phyloP scores from a whole-genome alignment of 2,888 invertebrate species.

The Drosophila siamana region DNA sequence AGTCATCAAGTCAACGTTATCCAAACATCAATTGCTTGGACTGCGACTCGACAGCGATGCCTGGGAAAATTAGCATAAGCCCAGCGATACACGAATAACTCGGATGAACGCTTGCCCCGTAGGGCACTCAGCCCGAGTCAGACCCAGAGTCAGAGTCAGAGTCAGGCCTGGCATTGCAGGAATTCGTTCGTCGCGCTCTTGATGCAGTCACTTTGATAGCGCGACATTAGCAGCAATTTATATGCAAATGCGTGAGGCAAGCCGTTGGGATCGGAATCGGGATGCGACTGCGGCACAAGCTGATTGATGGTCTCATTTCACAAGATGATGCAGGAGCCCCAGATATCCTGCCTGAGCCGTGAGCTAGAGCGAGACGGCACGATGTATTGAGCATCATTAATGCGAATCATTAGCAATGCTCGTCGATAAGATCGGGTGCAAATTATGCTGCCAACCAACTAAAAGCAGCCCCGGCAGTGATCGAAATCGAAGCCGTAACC shows the following conservation, averaged over 20 bases:
- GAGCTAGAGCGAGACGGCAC: slow-evolving; percentile 34
- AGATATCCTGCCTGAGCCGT: slow-evolving; percentile 21
- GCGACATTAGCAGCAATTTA: slow-evolving; percentile 86
- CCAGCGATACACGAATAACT: slow-evolving; percentile 58
- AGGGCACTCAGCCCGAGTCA: slow-evolving; percentile 36
- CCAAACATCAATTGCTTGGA: slow-evolving; percentile 74
- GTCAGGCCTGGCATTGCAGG: slow-evolving; percentile 42
- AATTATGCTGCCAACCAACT: slow-evolving; percentile 52
- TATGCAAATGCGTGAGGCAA: slow-evolving; percentile 84
- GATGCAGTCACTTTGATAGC: slow-evolving; percentile 84
- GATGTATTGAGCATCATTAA: slow-evolving; percentile 71
- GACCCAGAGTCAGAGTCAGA: too few species aligned
- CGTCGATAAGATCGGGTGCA: slow-evolving; percentile 79
- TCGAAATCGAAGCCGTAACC: not conserved
- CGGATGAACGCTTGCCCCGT: slow-evolving; percentile 55
- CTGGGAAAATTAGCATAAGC: slow-evolving; percentile 81
- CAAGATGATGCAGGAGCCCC: slow-evolving; percentile 64
- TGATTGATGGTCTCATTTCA: slow-evolving; percentile 84
- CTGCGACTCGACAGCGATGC: slow-evolving; percentile 45
- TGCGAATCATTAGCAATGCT: slow-evolving; percentile 77
- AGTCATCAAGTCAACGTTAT: slow-evolving; percentile 82
- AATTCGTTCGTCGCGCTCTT: slow-evolving; percentile 59
- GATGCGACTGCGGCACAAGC: slow-evolving; percentile 46
- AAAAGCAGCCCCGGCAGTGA: too few species aligned
- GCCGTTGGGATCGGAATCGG: slow-evolving; percentile 37